Evolutionary conservation across 2,113 vertebrate species (phyloP).

Genomic region (Antechinus stuartii): DNA sequence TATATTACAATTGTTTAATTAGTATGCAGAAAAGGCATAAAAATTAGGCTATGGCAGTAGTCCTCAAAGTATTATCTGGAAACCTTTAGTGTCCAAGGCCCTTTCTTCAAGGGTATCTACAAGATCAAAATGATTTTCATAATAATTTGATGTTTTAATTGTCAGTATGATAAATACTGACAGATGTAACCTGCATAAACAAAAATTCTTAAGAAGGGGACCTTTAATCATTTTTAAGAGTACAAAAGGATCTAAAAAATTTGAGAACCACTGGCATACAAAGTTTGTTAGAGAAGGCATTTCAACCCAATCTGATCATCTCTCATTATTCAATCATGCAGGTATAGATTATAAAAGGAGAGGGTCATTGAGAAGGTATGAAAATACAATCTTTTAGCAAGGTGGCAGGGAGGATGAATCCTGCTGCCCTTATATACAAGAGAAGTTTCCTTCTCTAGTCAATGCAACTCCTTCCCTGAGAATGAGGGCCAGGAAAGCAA

Average conservation of each 20-base stretch:
- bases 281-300: constrained; percentile 50
- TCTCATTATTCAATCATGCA: constrained; percentile 64
- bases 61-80: not conserved
- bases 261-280: not conserved
- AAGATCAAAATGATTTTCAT: not conserved
- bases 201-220: not conserved
- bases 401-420: not conserved
- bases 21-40: not conserved
- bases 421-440: not conserved
- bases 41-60: not conserved
- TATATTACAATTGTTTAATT: not conserved
- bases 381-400: constrained; percentile 61
- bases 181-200: not conserved
- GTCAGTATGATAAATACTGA: not conserved
- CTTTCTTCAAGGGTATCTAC: not conserved
- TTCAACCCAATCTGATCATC: constrained; percentile 62
- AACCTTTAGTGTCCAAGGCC: not conserved
- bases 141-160: not conserved
- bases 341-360: constrained; percentile 51
- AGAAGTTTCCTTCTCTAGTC: constrained; percentile 28
- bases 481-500: constrained; percentile 21
- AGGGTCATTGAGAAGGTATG: constrained; percentile 54
- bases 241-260: not conserved
- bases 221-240: not conserved
- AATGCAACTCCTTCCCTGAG: constrained; percentile 1